Evolutionary conservation across 2,888 invertebrate genomes (phyloP).

Genomic region (Hermaeophaga mercurialis): DNA sequence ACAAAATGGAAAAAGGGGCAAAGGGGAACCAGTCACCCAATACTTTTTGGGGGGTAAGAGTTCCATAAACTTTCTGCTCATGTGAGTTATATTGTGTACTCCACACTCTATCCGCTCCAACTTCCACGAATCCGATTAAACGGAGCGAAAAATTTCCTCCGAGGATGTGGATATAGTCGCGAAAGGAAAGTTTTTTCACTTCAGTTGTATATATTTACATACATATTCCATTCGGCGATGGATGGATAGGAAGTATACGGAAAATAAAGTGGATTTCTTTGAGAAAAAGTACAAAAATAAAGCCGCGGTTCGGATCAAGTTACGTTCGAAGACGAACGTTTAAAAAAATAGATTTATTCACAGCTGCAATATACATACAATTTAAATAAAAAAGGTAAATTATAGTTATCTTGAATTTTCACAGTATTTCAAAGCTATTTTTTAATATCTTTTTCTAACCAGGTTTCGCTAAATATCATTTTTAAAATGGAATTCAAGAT

Average conservation of each 20-base stretch:
- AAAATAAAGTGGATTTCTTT: no score
- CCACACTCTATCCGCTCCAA: slow-evolving; percentile 22
- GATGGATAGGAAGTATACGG: slow-evolving; percentile 1
- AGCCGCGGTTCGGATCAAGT: no score
- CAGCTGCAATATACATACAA: no score
- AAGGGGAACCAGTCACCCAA: slow-evolving; percentile 20
- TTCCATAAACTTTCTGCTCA: slow-evolving; percentile 31
- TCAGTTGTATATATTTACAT: slow-evolving; percentile 26
- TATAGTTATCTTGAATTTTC: no score
- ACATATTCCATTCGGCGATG: slow-evolving; percentile 22
- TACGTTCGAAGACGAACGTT: no score
- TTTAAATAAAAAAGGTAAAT: no score
- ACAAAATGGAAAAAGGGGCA: slow-evolving; percentile 22
- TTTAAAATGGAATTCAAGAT: no score
- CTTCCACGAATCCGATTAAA: slow-evolving; percentile 24
- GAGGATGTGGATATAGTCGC: slow-evolving; percentile 18
- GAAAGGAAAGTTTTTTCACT: slow-evolving; percentile 22
- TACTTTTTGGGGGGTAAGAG: slow-evolving; percentile 26
- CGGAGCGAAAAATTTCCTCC: slow-evolving; percentile 23
- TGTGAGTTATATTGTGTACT: slow-evolving; percentile 29
- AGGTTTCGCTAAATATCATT: no score
- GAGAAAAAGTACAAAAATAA: no score
- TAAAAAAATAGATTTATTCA: no score
- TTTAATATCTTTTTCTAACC: no score
- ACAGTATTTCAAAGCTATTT: no score